phyloP scores from a whole-genome alignment of 2,888 invertebrate species.

The Apotomis capreana region DNA sequence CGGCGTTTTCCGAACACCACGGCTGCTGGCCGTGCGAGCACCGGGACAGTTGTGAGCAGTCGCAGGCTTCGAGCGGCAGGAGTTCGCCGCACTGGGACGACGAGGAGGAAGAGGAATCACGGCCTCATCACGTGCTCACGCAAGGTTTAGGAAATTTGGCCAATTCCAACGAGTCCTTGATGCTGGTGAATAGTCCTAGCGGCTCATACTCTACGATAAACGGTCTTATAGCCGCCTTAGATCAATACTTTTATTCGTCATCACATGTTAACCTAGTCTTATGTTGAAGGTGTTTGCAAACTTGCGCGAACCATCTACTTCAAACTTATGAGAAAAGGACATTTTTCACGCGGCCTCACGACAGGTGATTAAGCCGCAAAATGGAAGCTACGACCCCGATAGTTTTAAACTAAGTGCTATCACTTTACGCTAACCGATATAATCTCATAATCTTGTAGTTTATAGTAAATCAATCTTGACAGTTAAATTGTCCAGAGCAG shows the following conservation, averaged over 20 bases:
- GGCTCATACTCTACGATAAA: neutral
- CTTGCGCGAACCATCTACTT: slow-evolving; percentile 30
- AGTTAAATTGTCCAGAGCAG: neutral
- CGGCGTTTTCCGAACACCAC: slow-evolving; percentile 79
- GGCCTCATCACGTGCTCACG: slow-evolving; percentile 70
- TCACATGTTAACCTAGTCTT: slow-evolving; percentile 12
- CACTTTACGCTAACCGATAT: slow-evolving; percentile 9
- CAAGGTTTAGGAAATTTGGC: slow-evolving; percentile 71
- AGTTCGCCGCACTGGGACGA: slow-evolving; percentile 78
- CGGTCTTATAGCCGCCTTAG: too few species aligned
- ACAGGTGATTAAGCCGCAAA: slow-evolving; percentile 24
- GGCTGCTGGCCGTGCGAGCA: slow-evolving; percentile 80
- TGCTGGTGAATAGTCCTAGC: slow-evolving; percentile 28
- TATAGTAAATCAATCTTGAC: neutral
- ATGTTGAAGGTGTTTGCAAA: slow-evolving; percentile 30
- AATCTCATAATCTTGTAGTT: slow-evolving; percentile 5
- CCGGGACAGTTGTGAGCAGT: slow-evolving; percentile 71
- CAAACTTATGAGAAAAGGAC: slow-evolving; percentile 20
- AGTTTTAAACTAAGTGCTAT: neutral
- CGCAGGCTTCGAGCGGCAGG: slow-evolving; percentile 76
- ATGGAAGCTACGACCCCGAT: neutral
- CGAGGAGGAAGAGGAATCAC: slow-evolving; percentile 70
- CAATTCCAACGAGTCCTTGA: slow-evolving; percentile 13
- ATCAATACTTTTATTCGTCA: neutral
- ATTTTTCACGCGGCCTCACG: slow-evolving; percentile 1